Base-by-base conservation (phyloP, 2,797 vertebrate species). In the Cynodonichthys magdalenae region DNA sequence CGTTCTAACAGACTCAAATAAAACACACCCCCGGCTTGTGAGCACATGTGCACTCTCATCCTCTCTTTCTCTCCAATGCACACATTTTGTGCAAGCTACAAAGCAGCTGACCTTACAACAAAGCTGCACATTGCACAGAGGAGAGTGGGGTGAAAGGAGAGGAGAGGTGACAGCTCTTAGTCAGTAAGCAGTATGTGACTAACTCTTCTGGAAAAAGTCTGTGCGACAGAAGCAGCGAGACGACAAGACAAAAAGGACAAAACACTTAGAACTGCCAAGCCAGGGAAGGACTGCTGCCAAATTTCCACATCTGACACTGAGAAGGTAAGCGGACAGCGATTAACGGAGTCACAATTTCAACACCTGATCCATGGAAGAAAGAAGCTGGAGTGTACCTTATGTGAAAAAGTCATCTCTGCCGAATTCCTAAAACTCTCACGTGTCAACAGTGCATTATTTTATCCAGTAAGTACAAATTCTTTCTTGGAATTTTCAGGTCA, bases 21-120 rank as follows among this genome's bases (percentile, higher is more conserved):
- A 64, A 81, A 77, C 62, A 77, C 72, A 74, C 79, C 69, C 79
- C 77, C 57, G 36, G 75, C 77, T 80, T 54, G 63, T 71, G 71
- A 63, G 14, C 81, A 66, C 60, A 67, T 72, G 70, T 58, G 63
- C 75, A 75, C 75, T 44, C 81, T 50, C 53, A 12, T 55, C 63
- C 67, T 76, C 77, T 44, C 80, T 75, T 74, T 84, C 79, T 82
- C 83, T 77, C 71, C 66, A 62, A 53, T 74, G 79, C 77, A 80
- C 77, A 71, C 63, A 56, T 76, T 79, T 66, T 41, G 46, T 77
- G 77, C 77, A 58, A 71, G 77, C 85, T 69, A 77, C 80, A 83
- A 88, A 85, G 78, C 82, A 84, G 84, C 84, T 87, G 88, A 90
- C 82, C 86, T 86, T 75, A 83, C 71, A 77, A 77, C 83, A 80